Base-by-base conservation (phyloP, 2,797 vertebrate species). In the Eptatretus atami region DNA sequence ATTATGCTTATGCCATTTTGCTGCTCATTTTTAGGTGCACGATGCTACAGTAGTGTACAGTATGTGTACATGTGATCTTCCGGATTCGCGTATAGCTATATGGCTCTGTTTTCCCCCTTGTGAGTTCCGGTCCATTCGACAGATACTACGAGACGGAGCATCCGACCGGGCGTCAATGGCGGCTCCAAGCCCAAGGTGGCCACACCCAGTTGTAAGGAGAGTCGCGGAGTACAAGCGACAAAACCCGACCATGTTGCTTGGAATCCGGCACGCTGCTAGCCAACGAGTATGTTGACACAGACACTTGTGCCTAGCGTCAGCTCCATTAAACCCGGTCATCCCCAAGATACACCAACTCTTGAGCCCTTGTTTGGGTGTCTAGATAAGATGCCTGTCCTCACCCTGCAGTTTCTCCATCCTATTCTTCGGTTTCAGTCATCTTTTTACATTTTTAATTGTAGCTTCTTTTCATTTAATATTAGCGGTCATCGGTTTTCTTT, bases 81-180 rank as follows among this genome's bases (percentile, higher is more conserved):
- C 67, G 11, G 15, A 15, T 60, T 15, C 54, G 1, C 13, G n/a
- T 15, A 52, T 9, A n/a, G 13, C 63, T 12, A 54, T 11, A 54
- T 14, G 31, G 53, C 61, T 44, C 24, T 15, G 14, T 25, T 19
- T 52, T n/a, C 53, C 63, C n/a, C 68, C 72, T 70, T 73, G 71
- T 72, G 68, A 74, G 64, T 64, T 70, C 63, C 73, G 74, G 66
- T 75, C 71, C 70, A 75, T 73, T 75, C 73, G 75, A 65, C 73
- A 88, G 84, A 66, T 86, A 88, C 76, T 86, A 88, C 53, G 83
- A 88, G 73, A 88, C 84, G 1, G 68, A 88, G 84, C 74, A 86
- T 86, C 71, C 83, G 84, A 55, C 83, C 84, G 3, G 83, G 83
- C 2, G 83, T 88, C 68, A 88, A 86, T 3, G 84, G 84, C 0